Conservation (phyloP, 2,113 vertebrate genomes). For the Odontophorus gujanensis region DNA sequence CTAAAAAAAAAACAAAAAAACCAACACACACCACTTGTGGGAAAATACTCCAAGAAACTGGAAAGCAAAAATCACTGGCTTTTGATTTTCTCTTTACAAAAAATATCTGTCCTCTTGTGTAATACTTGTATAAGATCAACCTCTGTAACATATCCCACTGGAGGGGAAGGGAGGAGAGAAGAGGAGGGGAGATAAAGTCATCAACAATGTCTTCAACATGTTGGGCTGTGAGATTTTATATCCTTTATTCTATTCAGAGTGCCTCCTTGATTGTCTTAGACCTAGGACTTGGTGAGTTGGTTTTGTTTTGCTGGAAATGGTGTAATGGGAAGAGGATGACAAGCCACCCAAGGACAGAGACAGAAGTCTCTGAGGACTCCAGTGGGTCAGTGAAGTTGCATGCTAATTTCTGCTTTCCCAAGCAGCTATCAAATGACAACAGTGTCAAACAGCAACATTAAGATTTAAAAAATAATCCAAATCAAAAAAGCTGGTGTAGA, state of each 20-base stretch:
- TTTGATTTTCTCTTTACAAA: background rate
- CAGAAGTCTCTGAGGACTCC: background rate
- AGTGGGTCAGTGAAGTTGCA: background rate
- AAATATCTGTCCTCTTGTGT: background rate
- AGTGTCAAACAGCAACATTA: background rate
- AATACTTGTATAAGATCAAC: background rate
- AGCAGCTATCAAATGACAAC: background rate
- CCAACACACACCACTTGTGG: too few relatives aligned
- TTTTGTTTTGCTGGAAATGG: background rate
- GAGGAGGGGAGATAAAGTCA: background rate
- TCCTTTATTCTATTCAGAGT: background rate
- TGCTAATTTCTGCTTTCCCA: background rate
- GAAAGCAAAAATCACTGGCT: background rate
- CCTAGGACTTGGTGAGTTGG: fast-evolving
- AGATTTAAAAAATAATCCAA: background rate
- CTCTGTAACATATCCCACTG: background rate
- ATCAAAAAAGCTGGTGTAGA: background rate
- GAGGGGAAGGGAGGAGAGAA: background rate
- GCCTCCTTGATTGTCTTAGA: background rate
- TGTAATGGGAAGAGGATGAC: background rate
- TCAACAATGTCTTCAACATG: background rate
- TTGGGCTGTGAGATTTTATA: background rate
- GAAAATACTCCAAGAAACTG: background rate
- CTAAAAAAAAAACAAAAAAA: background rate
- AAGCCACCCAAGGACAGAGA: background rate